Base-by-base conservation (phyloP, 2,888 invertebrate species). In the Cerceris ruficornis region DNA sequence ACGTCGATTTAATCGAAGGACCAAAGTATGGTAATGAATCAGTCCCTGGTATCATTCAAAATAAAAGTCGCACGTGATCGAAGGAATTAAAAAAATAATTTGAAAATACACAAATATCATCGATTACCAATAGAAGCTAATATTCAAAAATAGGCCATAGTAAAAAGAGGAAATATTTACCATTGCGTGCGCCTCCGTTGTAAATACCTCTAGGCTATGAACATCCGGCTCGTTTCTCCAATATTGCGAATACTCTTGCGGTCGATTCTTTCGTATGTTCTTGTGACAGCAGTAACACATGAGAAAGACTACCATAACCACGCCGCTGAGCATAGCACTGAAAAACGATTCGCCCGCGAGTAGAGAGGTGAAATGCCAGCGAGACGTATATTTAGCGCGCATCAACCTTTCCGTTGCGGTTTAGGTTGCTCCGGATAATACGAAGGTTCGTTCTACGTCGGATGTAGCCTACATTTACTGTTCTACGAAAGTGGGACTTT, bases 311-410 rank as follows among this genome's bases (percentile, higher is more conserved):
- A 96, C 95, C 86, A 96, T 94, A 88, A 96, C 94, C 84, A 96
- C 95, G 42, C 96, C 95, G 90, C 96, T 96, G 86, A 97, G 92
- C 94, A 96, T 96, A 57, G 95, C 96, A 90, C 97, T 97, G 93
- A 69, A 93, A 93, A 87, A 75, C 83, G 55, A 59, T 17, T 7
- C 39, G 54, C 46, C 54, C 15, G 6, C 28, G 61, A 77, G 60
- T 13, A 39, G 52, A 54, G 74, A 69, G 61, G 49, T 43, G 15
- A 57, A 52, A 70, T 13, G n/a, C 13, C 17, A 62, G 64, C 59
- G 46, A 65, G 52, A 58, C 64, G 76, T 73, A 70, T 78, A 77
- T 72, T 65, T 77, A 71, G 64, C 75, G 54, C 73, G 54, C 46
- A 42, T 17, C 46, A 59, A 75, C 43, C 9, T 15, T 55, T 13